Conservation (phyloP, 2,797 vertebrate species). For the Percopsis omiscomaycus region DNA sequence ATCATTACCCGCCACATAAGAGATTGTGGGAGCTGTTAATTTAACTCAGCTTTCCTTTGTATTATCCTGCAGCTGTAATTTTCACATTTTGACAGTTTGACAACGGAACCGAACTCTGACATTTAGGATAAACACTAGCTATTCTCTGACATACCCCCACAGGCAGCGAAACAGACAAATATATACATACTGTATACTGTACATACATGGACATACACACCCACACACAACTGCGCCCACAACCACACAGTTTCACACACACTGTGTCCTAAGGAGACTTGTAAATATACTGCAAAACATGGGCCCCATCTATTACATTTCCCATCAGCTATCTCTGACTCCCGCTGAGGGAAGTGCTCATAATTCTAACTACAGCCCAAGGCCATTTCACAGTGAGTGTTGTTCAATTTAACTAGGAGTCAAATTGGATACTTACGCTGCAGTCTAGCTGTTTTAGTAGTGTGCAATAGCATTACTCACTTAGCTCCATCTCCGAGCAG, state of each 20-base stretch:
- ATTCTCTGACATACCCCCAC: conserved; percentile 30
- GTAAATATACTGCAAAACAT: conserved; percentile 2
- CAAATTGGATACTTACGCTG: conserved; percentile 28
- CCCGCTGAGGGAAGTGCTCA: conserved; percentile 34
- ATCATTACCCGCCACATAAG: conserved; percentile 51
- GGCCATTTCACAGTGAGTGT: conserved; percentile 28
- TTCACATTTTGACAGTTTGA: conserved; percentile 63
- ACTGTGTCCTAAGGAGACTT: not conserved
- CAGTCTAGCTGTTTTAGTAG: conserved; percentile 5
- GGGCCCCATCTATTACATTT: conserved; percentile 23
- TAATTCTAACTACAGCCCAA: conserved; percentile 26
- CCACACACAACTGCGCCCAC: conserved; percentile 12
- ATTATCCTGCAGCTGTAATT: conserved; percentile 58
- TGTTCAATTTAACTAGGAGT: conserved; percentile 30
- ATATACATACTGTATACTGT: conserved; percentile 13
- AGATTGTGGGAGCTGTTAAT: conserved; percentile 64
- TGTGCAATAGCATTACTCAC: conserved; percentile 56
- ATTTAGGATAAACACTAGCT: conserved; percentile 61
- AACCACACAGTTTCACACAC: conserved; percentile 6
- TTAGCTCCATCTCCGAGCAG: conserved; percentile 20
- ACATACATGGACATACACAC: conserved; percentile 10
- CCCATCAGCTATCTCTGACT: conserved; percentile 16
- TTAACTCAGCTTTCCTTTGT: conserved; percentile 59
- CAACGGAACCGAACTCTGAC: conserved; percentile 52
- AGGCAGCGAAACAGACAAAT: conserved; percentile 2